Evolutionary conservation across 1,140 invertebrate genomes (phyloP), one percentile per base, ranked within the genome.

Genomic region (Caenorhabditis remanei): DNA sequence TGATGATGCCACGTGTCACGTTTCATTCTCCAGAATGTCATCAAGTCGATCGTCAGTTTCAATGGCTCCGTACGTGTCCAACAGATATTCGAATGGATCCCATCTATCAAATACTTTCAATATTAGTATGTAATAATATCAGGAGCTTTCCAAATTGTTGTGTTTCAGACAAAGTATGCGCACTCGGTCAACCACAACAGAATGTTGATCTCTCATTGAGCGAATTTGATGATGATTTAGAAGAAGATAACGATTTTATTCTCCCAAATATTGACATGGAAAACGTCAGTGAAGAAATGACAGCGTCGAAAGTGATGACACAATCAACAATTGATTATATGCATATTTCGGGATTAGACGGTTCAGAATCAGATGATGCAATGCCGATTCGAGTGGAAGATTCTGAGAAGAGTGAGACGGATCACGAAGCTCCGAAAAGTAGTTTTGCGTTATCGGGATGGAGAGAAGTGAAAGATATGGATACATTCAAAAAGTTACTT

Each of bases 11-110:
- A 61, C 58, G 21, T 84, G 32, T 21, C 32, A 61, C 41, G 83
- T 61, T 89, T 87, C 90, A 13, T 91, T 90, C 75, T 83, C 87
- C 21, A 87, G 90, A 32, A 67, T 90, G 19, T 90, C 90, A 0
- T 90, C 90, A 11, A 86, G 87, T 41, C 87, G 90, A 24, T 90
- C 90, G 9, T 88, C 86, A 43, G 89, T 91, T 58, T 89, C 90
- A 8, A 90, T 90, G 14, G 86, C 88, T 6, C 90, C 90, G 8
- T 88, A 89, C 46, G 48, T 19, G 1, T 50, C 67, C 79, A 90
- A 90, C 67, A 90, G 90, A 56, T 90, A 90, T 71, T 75, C 85
- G n/a, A 87, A 90, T 41, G 90, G 89, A 32, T 65, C 79, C 5
- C 90, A 92, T 79, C 90, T 86, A 11, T 92, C 90, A 40, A 3